These are phyloP conservation scores for Drosophila putrida DNA, from an alignment of 2,888 invertebrate species.

Conservation along the genomic window DNA sequence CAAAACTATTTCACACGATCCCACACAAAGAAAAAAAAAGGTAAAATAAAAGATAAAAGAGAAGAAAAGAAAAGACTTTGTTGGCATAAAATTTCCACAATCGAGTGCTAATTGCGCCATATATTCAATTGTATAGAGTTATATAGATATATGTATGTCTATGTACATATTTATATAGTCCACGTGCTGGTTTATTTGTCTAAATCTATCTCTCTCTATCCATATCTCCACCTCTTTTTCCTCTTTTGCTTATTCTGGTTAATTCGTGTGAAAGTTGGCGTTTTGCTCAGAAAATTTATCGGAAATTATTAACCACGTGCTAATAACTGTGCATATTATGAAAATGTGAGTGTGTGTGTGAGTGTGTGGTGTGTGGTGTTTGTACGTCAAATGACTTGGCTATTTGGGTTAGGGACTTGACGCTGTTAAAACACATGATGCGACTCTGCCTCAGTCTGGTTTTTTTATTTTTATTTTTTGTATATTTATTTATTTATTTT, in stretches of 20 bases:
- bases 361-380: slow-evolving; percentile 13
- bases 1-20: slow-evolving; percentile 66
- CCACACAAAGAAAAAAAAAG: slow-evolving; percentile 30
- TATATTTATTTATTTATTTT: slow-evolving; percentile 15
- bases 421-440: slow-evolving; percentile 61
- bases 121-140: slow-evolving; percentile 24
- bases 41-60: neutral
- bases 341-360: slow-evolving; percentile 1
- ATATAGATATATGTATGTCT: slow-evolving; percentile 29
- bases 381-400: slow-evolving; percentile 59
- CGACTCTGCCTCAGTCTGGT: slow-evolving; percentile 28
- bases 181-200: slow-evolving; percentile 38
- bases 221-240: neutral
- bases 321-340: slow-evolving; percentile 56
- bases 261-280: slow-evolving; percentile 53
- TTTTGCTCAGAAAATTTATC: slow-evolving; percentile 42
- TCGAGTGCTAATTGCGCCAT: slow-evolving; percentile 65
- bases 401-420: slow-evolving; percentile 69
- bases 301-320: slow-evolving; percentile 72
- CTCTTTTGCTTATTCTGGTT: slow-evolving; percentile 13
- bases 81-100: slow-evolving; percentile 75
- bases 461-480: slow-evolving; percentile 20
- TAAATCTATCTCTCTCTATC: neutral
- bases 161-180: slow-evolving; percentile 14
- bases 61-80: slow-evolving; percentile 43